phyloP scores from a whole-genome alignment of 2,888 invertebrate species.

The Athripsodes cinereus region DNA sequence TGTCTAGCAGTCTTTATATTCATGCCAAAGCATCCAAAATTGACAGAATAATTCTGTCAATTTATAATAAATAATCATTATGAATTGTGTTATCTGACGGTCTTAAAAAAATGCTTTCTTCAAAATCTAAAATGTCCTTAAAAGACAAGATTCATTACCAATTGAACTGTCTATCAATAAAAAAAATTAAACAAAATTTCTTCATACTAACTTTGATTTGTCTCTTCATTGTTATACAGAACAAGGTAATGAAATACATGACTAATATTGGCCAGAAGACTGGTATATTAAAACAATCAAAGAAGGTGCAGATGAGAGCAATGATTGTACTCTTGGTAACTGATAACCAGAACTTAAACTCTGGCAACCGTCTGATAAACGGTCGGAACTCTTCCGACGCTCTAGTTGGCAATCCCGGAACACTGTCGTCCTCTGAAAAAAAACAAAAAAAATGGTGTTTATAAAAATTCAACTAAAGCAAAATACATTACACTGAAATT shows the following conservation, averaged over 20 bases:
- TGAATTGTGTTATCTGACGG: no score
- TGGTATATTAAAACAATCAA: slow-evolving; percentile 97
- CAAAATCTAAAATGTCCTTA: no score
- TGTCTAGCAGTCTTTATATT: no score
- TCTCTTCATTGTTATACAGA: slow-evolving; percentile 99
- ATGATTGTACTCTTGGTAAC: slow-evolving; percentile 90
- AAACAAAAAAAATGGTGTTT: no score
- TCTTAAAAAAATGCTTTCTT: background rate
- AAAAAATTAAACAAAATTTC: no score
- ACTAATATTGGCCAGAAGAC: slow-evolving; percentile 99
- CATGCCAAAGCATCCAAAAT: no score
- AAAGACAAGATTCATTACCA: no score
- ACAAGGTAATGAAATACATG: slow-evolving; percentile 98
- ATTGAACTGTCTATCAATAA: no score
- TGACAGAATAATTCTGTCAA: no score
- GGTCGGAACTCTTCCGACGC: slow-evolving; percentile 97
- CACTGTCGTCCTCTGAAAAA: slow-evolving; percentile 63
- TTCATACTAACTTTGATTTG: slow-evolving; percentile 85
- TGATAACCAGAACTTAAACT: slow-evolving; percentile 99
- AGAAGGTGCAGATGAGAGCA: slow-evolving; percentile 88
- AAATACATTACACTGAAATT: no score
- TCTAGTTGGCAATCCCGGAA: slow-evolving; percentile 91
- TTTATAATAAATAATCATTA: no score
- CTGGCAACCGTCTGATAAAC: slow-evolving; percentile 92
- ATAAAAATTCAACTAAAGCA: no score